Evolutionary conservation across 2,888 invertebrate species (phyloP).

Genomic region (Heteromurus nitidus): DNA sequence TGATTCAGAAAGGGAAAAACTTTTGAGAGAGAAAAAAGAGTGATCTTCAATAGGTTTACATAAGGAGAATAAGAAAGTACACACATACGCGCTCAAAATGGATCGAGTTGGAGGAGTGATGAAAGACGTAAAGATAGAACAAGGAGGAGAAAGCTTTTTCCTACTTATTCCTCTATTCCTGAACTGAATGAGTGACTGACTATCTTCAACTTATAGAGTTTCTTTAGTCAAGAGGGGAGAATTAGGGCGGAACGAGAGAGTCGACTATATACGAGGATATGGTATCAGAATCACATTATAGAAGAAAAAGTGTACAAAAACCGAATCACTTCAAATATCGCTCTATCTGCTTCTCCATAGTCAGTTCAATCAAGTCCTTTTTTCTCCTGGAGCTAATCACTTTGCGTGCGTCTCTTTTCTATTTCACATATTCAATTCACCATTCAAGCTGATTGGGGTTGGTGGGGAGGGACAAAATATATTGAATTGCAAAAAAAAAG

Average conservation of each 20-base stretch:
- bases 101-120: not conserved
- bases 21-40: not conserved
- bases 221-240: not conserved
- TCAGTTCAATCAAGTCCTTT: not conserved
- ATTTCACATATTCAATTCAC: not conserved
- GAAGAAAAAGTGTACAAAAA: not conserved
- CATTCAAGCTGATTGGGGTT: not conserved
- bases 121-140: not conserved
- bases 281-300: too few relatives aligned
- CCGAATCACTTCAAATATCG: not conserved
- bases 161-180: not conserved
- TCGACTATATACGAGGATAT: too few relatives aligned
- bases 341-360: not conserved
- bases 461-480: not conserved
- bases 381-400: not conserved
- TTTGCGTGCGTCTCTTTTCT: not conserved
- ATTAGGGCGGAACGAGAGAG: not conserved
- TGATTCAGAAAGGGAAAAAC: not conserved
- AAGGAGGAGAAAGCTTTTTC: not conserved
- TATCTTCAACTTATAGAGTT: too few relatives aligned
- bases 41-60: constrained; percentile 1
- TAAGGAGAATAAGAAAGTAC: not conserved
- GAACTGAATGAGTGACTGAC: too few relatives aligned
- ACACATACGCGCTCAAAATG: not conserved
- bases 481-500: not conserved